A percentile compares a stretch with the other conserved stretches of the same genome.
Conservation (phyloP, 1,140 invertebrate species). For the Trichoplusia ni region DNA sequence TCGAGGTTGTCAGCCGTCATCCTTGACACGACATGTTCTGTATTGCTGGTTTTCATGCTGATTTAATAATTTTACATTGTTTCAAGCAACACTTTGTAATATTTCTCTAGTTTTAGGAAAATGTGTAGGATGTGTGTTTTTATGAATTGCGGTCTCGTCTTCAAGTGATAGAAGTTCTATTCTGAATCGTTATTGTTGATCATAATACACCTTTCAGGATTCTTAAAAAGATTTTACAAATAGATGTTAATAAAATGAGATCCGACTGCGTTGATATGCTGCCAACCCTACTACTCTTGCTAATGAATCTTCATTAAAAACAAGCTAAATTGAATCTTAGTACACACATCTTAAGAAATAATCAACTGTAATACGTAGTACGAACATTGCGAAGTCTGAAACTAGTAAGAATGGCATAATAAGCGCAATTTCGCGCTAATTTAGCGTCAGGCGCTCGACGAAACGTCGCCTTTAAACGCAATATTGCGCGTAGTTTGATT, state of each 20-base stretch:
- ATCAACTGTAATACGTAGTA: neutral
- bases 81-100: neutral
- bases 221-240: no score
- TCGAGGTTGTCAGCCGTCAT: conserved; percentile 4
- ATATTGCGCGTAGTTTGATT: neutral
- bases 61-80: neutral
- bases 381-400: conserved; percentile 12
- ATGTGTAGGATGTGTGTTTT: no score
- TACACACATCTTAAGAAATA: neutral
- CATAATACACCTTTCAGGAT: no score
- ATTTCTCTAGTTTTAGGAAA: neutral
- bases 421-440: conserved; percentile 38
- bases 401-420: conserved; percentile 35
- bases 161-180: no score
- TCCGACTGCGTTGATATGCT: no score
- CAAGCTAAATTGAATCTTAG: conserved; percentile 1
- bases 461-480: neutral
- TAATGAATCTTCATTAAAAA: no score
- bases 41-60: conserved; percentile 10
- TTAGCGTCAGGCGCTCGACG: neutral
- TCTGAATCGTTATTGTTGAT: no score
- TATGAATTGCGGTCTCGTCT: no score
- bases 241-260: no score
- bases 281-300: no score
- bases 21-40: conserved; percentile 14